Percentiles rank a stretch among this genome's conserved stretches.
phyloP scores from a whole-genome alignment of 2,113 vertebrate species.

The Syngnathus floridae region DNA sequence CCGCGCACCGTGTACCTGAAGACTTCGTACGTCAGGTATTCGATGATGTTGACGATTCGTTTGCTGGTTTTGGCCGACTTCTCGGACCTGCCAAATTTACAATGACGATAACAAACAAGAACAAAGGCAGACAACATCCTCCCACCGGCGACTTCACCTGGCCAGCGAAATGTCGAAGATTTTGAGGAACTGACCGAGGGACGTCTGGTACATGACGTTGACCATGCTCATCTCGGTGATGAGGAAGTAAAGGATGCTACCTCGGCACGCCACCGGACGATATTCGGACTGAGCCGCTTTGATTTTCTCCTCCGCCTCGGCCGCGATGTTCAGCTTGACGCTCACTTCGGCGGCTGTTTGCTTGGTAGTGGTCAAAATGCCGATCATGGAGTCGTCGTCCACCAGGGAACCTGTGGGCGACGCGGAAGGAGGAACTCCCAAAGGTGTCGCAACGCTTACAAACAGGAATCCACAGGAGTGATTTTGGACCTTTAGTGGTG shows the following conservation, averaged over 20 bases:
- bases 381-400: slow-evolving; percentile 80
- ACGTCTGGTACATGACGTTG: slow-evolving; percentile 90
- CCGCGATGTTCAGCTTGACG: slow-evolving; percentile 76
- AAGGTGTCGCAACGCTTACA: neutral
- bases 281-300: slow-evolving; percentile 82
- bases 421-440: neutral
- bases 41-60: slow-evolving; percentile 80
- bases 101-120: neutral
- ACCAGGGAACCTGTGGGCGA: slow-evolving; percentile 68
- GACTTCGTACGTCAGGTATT: slow-evolving; percentile 81
- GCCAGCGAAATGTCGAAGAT: slow-evolving; percentile 80
- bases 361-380: slow-evolving; percentile 78
- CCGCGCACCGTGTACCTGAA: slow-evolving; percentile 77
- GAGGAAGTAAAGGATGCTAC: slow-evolving; percentile 86
- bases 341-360: slow-evolving; percentile 79
- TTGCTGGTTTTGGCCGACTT: slow-evolving; percentile 77
- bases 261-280: slow-evolving; percentile 79
- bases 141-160: slow-evolving; percentile 64
- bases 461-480: neutral
- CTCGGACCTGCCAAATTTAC: slow-evolving; percentile 66
- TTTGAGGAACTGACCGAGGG: slow-evolving; percentile 80
- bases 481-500: slow-evolving; percentile 68
- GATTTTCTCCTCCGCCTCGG: slow-evolving; percentile 82
- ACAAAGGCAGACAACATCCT: neutral
- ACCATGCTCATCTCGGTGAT: slow-evolving; percentile 88